Conservation (phyloP, 2,113 vertebrate genomes). For the Chionis minor region DNA sequence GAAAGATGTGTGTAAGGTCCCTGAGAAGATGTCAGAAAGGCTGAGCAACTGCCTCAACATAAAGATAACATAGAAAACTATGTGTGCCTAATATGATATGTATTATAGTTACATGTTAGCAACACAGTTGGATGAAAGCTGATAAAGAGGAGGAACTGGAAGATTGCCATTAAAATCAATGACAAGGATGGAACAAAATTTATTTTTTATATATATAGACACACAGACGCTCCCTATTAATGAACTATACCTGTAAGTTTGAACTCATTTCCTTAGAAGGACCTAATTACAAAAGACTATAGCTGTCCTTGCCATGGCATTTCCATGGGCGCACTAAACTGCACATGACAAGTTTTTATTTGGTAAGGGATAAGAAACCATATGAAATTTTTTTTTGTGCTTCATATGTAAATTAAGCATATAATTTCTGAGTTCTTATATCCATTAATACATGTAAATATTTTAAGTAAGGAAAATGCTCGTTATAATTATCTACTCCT, state of each 20-base stretch:
- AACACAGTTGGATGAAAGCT: not conserved
- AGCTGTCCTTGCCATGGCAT: not conserved
- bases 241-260: not conserved
- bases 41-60: not conserved
- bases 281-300: not conserved
- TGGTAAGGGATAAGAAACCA: not conserved
- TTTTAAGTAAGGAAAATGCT: not conserved
- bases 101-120: not conserved
- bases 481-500: not conserved
- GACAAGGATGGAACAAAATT: not conserved
- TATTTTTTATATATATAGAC: fast-evolving
- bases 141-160: not conserved
- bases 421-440: not conserved
- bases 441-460: not conserved
- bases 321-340: not conserved
- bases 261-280: not conserved
- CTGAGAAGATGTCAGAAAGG: not conserved
- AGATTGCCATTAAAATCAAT: not conserved
- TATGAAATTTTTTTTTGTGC: not conserved
- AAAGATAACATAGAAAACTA: not conserved
- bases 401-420: not conserved
- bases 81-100: not conserved
- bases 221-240: not conserved
- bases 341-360: not conserved
- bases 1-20: not conserved